phyloP scores from a whole-genome alignment of 2,888 invertebrate genomes.

The Brachypterus glaber region DNA sequence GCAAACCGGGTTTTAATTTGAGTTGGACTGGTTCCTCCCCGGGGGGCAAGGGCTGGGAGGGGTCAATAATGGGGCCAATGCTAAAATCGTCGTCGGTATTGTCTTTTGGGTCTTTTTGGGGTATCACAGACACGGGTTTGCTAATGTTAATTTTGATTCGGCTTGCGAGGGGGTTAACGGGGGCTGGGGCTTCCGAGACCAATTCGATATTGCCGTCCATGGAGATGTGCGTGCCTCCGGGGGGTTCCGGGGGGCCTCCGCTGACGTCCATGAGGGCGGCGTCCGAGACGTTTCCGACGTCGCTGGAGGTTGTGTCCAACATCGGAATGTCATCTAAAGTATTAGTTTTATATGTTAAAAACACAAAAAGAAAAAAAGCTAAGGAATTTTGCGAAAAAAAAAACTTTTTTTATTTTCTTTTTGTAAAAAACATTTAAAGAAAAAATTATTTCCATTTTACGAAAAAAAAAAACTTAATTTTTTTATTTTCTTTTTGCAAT shows the following conservation, averaged over 20 bases:
- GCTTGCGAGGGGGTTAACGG: conserved; percentile 25
- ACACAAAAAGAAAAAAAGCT: conserved; percentile 4
- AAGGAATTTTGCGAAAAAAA: conserved; percentile 7
- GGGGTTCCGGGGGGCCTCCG: conserved; percentile 39
- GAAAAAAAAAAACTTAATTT: no score
- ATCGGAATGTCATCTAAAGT: conserved; percentile 6
- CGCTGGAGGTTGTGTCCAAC: no score
- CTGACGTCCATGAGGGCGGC: no score
- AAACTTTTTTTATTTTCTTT: no score
- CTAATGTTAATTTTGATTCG: conserved; percentile 73
- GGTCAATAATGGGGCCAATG: conserved; percentile 29
- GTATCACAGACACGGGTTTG: conserved; percentile 50
- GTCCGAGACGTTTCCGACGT: no score
- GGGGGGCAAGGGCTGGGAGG: conserved; percentile 48
- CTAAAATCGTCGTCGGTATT: conserved; percentile 20
- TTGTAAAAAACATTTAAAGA: no score
- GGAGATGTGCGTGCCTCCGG: conserved; percentile 52
- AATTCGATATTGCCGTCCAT: conserved; percentile 71
- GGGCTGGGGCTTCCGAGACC: conserved; percentile 17
- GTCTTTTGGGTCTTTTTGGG: conserved; percentile 39
- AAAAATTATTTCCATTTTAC: no score
- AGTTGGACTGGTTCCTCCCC: conserved; percentile 48
- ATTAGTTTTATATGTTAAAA: no score
- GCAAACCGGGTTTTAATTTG: conserved; percentile 55
- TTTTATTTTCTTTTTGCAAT: no score